Conservation (phyloP, 2,888 invertebrate genomes). For the Dione juno region DNA sequence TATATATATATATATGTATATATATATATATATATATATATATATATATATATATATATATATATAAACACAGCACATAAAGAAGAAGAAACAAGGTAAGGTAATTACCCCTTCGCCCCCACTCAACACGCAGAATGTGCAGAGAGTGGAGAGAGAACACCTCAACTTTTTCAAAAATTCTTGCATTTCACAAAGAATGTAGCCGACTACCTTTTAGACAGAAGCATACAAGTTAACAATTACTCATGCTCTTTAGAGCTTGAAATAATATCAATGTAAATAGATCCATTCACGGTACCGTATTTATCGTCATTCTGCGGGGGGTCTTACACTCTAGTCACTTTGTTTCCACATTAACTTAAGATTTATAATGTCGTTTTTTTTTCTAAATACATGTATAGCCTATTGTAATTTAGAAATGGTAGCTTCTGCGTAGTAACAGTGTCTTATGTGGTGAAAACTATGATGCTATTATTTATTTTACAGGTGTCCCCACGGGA, state of each 20-base stretch:
- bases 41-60: too few relatives aligned
- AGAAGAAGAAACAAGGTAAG: too few relatives aligned
- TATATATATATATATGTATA: too few relatives aligned
- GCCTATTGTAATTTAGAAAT: conserved; percentile 66
- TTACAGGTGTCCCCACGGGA: conserved; percentile 64
- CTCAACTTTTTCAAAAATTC: not conserved
- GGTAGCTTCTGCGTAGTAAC: conserved; percentile 61
- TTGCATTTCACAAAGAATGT: not conserved
- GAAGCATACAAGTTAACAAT: not conserved
- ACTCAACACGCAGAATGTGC: too few relatives aligned
- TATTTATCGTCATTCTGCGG: conserved; percentile 54
- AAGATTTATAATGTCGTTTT: conserved; percentile 60
- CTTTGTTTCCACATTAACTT: conserved; percentile 64
- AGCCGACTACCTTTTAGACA: not conserved
- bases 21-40: too few relatives aligned
- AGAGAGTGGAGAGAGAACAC: too few relatives aligned
- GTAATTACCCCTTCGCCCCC: too few relatives aligned
- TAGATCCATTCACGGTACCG: conserved; percentile 1
- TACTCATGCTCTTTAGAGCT: not conserved
- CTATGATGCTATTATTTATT: conserved; percentile 46
- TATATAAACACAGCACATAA: too few relatives aligned
- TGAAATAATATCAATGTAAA: conserved; percentile 9
- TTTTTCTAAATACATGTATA: conserved; percentile 61
- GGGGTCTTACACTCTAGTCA: conserved; percentile 55
- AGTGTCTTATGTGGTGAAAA: conserved; percentile 64